Conservation (phyloP, 2,797 vertebrate genomes). For the Hypotaenidia okinawae region DNA sequence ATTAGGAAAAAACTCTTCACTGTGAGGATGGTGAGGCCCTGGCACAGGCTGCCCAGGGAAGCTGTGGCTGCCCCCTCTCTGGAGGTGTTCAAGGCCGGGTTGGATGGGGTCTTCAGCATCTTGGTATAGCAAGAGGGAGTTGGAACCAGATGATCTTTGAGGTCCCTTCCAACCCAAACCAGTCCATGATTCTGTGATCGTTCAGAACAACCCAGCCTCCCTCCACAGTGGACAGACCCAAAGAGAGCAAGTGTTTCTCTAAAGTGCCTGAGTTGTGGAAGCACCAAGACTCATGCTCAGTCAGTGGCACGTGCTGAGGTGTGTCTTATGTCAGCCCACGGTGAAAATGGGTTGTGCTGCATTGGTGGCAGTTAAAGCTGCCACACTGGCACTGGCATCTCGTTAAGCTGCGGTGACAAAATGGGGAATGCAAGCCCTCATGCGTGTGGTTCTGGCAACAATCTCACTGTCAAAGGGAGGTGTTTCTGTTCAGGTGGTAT, state of each 20-base stretch:
- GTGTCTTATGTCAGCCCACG: not conserved
- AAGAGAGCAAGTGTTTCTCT: not conserved
- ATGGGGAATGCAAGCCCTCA: not conserved
- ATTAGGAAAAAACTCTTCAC: too few relatives aligned
- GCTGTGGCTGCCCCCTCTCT: too few relatives aligned
- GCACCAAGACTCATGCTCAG: not conserved
- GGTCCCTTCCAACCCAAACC: too few relatives aligned
- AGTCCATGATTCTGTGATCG: too few relatives aligned
- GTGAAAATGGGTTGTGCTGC: not conserved
- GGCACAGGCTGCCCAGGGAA: too few relatives aligned
- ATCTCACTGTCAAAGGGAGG: not conserved
- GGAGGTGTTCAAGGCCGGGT: too few relatives aligned
- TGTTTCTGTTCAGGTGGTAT: not conserved
- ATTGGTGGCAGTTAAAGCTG: not conserved
- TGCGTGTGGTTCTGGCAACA: not conserved
- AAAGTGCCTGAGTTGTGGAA: not conserved
- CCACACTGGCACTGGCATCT: not conserved
- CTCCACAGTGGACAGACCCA: not conserved
- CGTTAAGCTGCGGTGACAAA: not conserved
- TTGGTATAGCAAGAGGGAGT: too few relatives aligned
- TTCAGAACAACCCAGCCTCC: not conserved
- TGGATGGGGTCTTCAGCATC: too few relatives aligned
- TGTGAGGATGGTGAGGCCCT: too few relatives aligned
- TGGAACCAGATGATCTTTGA: too few relatives aligned
- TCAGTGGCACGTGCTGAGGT: rapidly evolving